These are phyloP conservation scores for Gisinianus flammeolus DNA, from an alignment of 2,888 invertebrate species.

Conservation along the genomic window DNA sequence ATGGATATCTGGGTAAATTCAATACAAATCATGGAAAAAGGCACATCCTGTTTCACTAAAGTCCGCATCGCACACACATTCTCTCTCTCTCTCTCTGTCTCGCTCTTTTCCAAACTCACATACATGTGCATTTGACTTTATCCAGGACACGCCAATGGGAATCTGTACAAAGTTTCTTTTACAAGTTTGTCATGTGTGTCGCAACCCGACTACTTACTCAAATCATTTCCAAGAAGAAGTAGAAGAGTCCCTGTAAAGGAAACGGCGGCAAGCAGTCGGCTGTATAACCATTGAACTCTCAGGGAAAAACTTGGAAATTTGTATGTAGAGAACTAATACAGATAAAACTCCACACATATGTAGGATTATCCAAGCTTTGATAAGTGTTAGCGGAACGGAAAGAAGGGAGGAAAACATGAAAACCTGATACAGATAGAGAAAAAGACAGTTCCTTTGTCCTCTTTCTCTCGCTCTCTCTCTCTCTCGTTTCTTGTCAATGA, in stretches of 20 bases:
- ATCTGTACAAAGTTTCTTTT: neutral
- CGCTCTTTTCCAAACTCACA: neutral
- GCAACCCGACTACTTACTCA: neutral
- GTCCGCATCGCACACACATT: no score
- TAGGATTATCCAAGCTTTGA: no score
- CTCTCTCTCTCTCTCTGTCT: slow-evolving; percentile 4
- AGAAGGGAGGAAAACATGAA: neutral
- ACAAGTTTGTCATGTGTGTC: neutral
- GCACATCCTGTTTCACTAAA: slow-evolving; percentile 11
- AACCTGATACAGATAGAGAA: no score
- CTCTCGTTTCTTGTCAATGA: neutral
- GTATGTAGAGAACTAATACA: no score
- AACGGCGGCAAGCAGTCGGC: neutral
- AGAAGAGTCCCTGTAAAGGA: neutral
- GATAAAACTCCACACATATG: no score
- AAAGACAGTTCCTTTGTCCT: neutral
- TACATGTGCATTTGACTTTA: neutral
- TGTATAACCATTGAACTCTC: no score
- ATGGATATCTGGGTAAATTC: slow-evolving; percentile 26
- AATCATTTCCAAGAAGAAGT: neutral
- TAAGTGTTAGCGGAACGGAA: neutral
- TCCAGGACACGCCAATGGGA: neutral
- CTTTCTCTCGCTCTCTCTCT: neutral
- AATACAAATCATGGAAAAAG: slow-evolving; percentile 28
- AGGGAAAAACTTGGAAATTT: no score